Conservation (phyloP, 1,140 invertebrate genomes). For the Drosophila nannoptera region DNA sequence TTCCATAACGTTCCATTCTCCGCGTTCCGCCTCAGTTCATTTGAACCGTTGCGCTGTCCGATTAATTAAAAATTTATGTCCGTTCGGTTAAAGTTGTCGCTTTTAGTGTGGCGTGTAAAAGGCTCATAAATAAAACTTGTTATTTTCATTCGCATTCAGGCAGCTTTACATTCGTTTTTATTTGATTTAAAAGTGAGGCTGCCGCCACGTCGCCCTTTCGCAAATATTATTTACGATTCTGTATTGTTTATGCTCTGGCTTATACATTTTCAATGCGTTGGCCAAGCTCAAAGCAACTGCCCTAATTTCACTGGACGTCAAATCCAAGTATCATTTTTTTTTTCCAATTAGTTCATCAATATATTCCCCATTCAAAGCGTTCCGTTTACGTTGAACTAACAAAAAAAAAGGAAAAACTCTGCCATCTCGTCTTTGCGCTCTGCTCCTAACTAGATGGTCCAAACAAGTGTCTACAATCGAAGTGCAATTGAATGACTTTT, state of each 20-base stretch:
- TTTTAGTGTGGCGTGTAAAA: constrained; percentile 37
- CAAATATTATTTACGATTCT: constrained; percentile 28
- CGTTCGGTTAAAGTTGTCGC: constrained; percentile 39
- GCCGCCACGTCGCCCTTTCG: not conserved
- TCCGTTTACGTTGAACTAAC: constrained; percentile 7
- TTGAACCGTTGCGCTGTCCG: constrained; percentile 15
- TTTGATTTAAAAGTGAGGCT: constrained; percentile 24
- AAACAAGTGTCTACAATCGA: constrained; percentile 45
- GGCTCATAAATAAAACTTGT: constrained; percentile 47
- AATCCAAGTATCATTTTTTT: constrained; percentile 6
- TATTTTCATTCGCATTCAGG: constrained; percentile 26
- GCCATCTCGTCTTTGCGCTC: constrained; percentile 5
- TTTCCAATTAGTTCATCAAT: constrained; percentile 17
- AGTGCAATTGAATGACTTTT: constrained; percentile 65
- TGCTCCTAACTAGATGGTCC: constrained; percentile 2
- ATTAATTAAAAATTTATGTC: constrained; percentile 50
- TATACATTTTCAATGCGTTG: constrained; percentile 19
- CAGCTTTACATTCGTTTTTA: constrained; percentile 24
- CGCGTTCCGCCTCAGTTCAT: constrained; percentile 5
- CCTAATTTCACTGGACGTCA: constrained; percentile 7
- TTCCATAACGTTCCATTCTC: not conserved
- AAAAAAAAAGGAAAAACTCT: not conserved
- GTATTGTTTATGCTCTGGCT: constrained; percentile 30
- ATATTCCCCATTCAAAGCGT: constrained; percentile 23
- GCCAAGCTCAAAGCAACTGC: constrained; percentile 1